A percentile compares a stretch with the other conserved stretches of the same genome.
phyloP scores from a whole-genome alignment of 2,797 vertebrate genomes.

The Apogon talboti region DNA sequence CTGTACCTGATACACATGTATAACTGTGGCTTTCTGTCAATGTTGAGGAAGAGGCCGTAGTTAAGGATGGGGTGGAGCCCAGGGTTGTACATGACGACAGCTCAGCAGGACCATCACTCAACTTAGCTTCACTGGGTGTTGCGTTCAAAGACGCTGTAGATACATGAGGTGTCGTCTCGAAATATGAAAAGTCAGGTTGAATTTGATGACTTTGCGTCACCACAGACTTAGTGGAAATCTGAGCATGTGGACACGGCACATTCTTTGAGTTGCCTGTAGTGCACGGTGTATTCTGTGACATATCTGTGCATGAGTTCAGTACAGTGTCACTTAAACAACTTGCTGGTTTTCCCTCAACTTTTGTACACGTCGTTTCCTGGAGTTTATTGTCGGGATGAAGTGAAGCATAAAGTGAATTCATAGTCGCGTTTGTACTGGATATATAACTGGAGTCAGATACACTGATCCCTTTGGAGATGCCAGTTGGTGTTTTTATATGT shows the following conservation, averaged over 20 bases:
- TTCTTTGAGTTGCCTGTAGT: conserved; percentile 1
- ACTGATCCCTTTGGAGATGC: not conserved
- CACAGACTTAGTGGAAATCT: not conserved
- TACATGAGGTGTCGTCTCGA: conserved; percentile 31
- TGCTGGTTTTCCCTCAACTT: conserved; percentile 11
- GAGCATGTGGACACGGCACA: conserved; percentile 14
- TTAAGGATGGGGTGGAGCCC: conserved; percentile 17
- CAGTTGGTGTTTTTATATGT: conserved; percentile 7
- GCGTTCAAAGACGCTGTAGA: conserved; percentile 30
- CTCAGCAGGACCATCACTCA: not conserved
- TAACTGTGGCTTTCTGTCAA: conserved; percentile 40
- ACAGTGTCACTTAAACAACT: conserved; percentile 16
- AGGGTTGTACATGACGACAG: conserved; percentile 27
- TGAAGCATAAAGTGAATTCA: not conserved
- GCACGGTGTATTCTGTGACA: not conserved
- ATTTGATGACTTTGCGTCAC: conserved; percentile 11
- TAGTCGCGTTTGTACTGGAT: conserved; percentile 16
- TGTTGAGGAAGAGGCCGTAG: conserved; percentile 10
- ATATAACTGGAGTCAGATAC: conserved; percentile 12
- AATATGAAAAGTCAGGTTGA: conserved; percentile 25
- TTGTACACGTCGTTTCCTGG: conserved; percentile 15
- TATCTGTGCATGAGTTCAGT: conserved; percentile 16
- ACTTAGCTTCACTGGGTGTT: conserved; percentile 14
- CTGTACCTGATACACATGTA: conserved; percentile 22
- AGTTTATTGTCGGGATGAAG: not conserved